phyloP scores from a whole-genome alignment of 2,797 vertebrate species.

The Pantherophis alleghaniensis region DNA sequence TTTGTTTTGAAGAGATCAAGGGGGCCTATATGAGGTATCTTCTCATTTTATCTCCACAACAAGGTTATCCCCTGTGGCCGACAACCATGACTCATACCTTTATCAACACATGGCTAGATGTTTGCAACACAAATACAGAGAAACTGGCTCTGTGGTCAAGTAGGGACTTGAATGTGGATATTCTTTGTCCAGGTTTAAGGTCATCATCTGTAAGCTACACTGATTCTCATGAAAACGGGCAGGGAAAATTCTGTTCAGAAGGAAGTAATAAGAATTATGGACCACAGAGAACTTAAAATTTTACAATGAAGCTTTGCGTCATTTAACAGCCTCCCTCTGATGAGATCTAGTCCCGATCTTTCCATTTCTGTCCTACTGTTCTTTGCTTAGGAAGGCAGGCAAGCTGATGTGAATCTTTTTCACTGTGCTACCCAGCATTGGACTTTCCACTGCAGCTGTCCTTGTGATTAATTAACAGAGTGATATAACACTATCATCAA shows the following conservation, averaged over 20 bases:
- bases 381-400: conserved; percentile 12
- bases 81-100: background rate
- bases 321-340: conserved; percentile 1
- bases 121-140: background rate
- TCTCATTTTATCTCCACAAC: background rate
- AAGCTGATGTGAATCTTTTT: background rate
- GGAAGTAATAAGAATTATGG: background rate
- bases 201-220: background rate
- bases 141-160: background rate
- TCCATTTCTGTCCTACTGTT: background rate
- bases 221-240: background rate
- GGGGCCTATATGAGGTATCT: background rate
- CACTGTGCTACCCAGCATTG: background rate
- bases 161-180: background rate
- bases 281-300: background rate
- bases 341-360: conserved; percentile 18
- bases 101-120: background rate
- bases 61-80: background rate
- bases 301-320: background rate
- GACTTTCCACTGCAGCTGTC: background rate
- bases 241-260: background rate
- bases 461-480: conserved; percentile 11
- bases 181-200: background rate
- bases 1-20: background rate
- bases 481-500: background rate